These are phyloP conservation scores for Menidia beryllina DNA, from an alignment of 2,113 vertebrate species.

Conservation along the genomic window DNA sequence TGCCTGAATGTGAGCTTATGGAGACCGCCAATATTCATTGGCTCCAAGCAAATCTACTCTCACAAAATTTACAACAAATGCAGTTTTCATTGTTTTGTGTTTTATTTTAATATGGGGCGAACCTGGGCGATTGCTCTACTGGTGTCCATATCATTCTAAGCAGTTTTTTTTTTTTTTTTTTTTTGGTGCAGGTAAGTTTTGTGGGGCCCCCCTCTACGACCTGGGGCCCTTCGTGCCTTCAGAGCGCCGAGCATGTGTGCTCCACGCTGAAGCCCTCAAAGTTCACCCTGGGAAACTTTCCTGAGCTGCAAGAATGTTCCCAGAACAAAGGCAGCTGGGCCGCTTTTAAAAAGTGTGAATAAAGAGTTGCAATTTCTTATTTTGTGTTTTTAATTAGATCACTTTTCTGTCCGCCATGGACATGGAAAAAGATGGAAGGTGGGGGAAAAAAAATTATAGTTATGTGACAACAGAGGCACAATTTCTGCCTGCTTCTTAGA, in stretches of 20 bases:
- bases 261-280: slow-evolving; percentile 55
- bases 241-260: slow-evolving; percentile 36
- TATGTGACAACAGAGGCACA: slow-evolving; percentile 78
- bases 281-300: slow-evolving; percentile 73
- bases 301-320: slow-evolving; percentile 56
- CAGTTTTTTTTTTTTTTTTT: too few relatives aligned
- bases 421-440: slow-evolving; percentile 73
- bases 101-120: not conserved
- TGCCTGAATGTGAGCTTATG: too few relatives aligned
- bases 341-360: slow-evolving; percentile 75
- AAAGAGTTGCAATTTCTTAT: slow-evolving; percentile 71
- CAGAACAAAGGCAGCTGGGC: slow-evolving; percentile 67
- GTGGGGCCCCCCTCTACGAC: slow-evolving; percentile 31
- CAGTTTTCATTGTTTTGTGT: not conserved
- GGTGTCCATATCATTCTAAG: slow-evolving; percentile 23
- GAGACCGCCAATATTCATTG: not conserved
- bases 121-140: slow-evolving; percentile 11
- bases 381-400: slow-evolving; percentile 81
- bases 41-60: too few relatives aligned
- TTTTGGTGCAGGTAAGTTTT: slow-evolving; percentile 33
- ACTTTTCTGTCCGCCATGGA: slow-evolving; percentile 77
- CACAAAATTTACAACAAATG: not conserved
- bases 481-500: slow-evolving; percentile 78
- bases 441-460: slow-evolving; percentile 61
- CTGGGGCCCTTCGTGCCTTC: slow-evolving; percentile 36